These are phyloP conservation scores for Ectemnius lituratus DNA, from an alignment of 2,888 invertebrate species.

Conservation along the genomic window DNA sequence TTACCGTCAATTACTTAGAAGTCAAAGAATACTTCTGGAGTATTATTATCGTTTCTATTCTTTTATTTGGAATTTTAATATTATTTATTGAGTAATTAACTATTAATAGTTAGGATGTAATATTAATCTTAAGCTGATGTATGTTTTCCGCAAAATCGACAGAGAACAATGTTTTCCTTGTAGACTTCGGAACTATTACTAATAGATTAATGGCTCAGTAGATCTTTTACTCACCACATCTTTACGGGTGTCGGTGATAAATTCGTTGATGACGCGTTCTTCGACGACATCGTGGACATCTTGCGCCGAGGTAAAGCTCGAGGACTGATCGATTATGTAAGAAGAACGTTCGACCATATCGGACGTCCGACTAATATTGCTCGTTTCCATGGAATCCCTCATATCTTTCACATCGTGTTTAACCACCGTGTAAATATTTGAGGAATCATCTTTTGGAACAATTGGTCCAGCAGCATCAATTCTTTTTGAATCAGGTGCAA, in stretches of 20 bases:
- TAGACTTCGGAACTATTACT: too few relatives aligned
- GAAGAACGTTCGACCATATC: conserved; percentile 65
- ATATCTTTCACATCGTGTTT: conserved; percentile 72
- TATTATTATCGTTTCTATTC: too few relatives aligned
- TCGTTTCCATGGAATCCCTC: conserved; percentile 71
- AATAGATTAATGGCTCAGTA: conserved; percentile 17
- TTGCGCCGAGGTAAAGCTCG: conserved; percentile 67
- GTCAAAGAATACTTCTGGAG: too few relatives aligned
- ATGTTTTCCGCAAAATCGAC: too few relatives aligned
- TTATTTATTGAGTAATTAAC: too few relatives aligned
- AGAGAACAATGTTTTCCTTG: too few relatives aligned
- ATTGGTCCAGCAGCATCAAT: not conserved
- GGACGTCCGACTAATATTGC: conserved; percentile 68
- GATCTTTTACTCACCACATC: conserved; percentile 67
- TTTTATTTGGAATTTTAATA: too few relatives aligned
- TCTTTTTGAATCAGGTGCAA: conserved; percentile 14
- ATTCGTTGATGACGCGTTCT: conserved; percentile 79
- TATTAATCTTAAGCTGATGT: too few relatives aligned
- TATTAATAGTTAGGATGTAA: too few relatives aligned
- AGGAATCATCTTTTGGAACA: conserved; percentile 17
- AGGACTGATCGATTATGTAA: conserved; percentile 69
- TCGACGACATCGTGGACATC: conserved; percentile 70
- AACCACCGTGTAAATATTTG: conserved; percentile 70
- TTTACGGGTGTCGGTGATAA: conserved; percentile 74
- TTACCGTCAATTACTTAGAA: too few relatives aligned